Base-by-base conservation (phyloP, 92 coral and sea anemone genomes). In the Bergia puertoricense region DNA sequence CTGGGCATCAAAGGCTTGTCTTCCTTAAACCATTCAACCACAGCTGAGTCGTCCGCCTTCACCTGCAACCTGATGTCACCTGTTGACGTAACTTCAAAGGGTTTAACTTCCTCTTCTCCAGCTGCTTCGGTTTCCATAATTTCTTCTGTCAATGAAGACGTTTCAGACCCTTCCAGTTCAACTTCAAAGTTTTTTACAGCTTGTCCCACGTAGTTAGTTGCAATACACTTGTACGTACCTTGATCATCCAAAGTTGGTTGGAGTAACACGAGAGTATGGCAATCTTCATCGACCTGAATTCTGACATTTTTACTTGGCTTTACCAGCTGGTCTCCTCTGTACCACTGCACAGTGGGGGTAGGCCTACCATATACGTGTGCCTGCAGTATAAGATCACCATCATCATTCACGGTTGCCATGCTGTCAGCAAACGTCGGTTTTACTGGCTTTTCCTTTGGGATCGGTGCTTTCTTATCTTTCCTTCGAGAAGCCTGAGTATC, bases 21-120 rank as follows among this genome's bases (percentile, higher is more conserved):
- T 14, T 95, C 99, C 86, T 91, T 91, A 90, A 88, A 96, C 99
- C 99, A 96, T 56, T 87, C 88, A 30, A 96, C 92, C 39, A 93
- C 96, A 20, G 98, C 79, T n/a, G 87, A 84, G 42, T 69, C 79
- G 65, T 73, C 66, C 46, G 87, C 78, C 41, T 84, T 84, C 62
- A 59, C 56, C 66, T 84, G 78, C 79, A 84, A 36, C 51, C 57
- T 71, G 15, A 84, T 69, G 79, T 84, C 87, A 22, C 87, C 87
- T 18, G 77, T 16, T 71, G 87, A 51, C 37, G 68, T 71, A 23
- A 84, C 46, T 84, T 84, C 67, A 84, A 84, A 84, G 42, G 87
- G 87, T 18, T 15, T 40, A 84, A 46, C 66, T 9, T 84, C 79
- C 3, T 84, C 87, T 46, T 84, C 87, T 46, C 22, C 43, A 6